phyloP scores from a whole-genome alignment of 2,113 vertebrate species.

The Lathamus discolor region DNA sequence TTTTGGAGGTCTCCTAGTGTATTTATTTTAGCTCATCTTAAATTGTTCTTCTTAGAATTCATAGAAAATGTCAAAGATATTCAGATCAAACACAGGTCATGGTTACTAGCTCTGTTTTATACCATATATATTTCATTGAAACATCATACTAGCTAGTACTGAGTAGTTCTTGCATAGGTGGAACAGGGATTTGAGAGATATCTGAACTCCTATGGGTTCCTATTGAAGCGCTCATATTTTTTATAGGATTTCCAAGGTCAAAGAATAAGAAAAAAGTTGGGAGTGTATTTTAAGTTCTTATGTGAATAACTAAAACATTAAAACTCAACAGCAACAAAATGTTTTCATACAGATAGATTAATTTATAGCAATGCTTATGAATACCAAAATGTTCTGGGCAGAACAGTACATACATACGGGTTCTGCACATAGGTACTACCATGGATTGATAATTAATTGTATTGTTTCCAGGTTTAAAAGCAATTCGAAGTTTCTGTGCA shows the following conservation, averaged over 20 bases:
- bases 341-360: neutral
- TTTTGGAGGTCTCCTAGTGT: neutral
- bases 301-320: neutral
- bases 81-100: neutral
- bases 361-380: neutral
- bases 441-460: neutral
- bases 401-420: neutral
- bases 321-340: neutral
- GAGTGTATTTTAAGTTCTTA: neutral
- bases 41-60: neutral
- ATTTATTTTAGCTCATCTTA: constrained; percentile 12
- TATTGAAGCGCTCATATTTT: neutral
- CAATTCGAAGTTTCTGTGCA: neutral
- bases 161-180: neutral
- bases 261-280: neutral
- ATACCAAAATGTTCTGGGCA: neutral
- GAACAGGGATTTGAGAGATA: neutral
- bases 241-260: neutral
- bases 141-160: neutral
- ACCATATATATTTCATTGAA: neutral
- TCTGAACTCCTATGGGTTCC: neutral
- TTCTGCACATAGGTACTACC: neutral
- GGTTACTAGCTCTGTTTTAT: neutral
- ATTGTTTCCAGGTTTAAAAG: neutral
- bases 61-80: neutral